Evolutionary conservation across 92 coral and sea anemone genomes (phyloP), one percentile per base, ranked within the genome.

Genomic region (Porites evermanni): DNA sequence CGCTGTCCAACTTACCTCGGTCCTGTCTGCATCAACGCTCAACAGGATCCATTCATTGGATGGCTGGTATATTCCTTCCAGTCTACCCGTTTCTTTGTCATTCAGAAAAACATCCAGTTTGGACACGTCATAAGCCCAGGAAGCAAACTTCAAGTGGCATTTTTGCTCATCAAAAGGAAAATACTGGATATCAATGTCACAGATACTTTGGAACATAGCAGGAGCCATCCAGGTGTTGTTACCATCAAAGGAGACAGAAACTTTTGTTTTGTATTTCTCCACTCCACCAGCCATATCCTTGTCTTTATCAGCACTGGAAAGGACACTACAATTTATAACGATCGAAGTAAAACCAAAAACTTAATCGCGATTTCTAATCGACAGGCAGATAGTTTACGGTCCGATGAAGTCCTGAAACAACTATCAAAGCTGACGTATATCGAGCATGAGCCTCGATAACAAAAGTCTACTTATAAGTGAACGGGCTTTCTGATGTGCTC

Each of bases 151-250:
- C 50, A 94, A 88, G 16, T 82, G 60, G 44, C 98, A 94, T 19
- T 29, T 12, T 63, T 94, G 98, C n/a, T 94, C 95, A 65, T 94
- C 98, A 64, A 94, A 94, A 24, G 98, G 98, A 71, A 94, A 94
- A 79, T 86, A 94, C 78, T 65, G 87, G 79, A 94, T 89, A 75
- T 94, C 88, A 60, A 94, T 92, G 21, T 75, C 89, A 74, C 98
- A 94, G 51, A 92, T 91, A 66, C 98, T 94, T 58, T 91, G 91
- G 53, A 94, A 94, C 84, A 92, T 94, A 44, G 93, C 91, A 1
- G 98, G 98, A 4, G 98, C 95, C 38, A 86, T 80, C 98, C 98
- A 94, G 3, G 81, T 61, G 75, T 89, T 79, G 69, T 64, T 84
- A 14, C 98, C 98, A 51, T 94, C 81, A 74, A 77, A 66, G 13